Base-by-base conservation (phyloP, 1,140 invertebrate species). In the Lepidotrigona ventralis region DNA sequence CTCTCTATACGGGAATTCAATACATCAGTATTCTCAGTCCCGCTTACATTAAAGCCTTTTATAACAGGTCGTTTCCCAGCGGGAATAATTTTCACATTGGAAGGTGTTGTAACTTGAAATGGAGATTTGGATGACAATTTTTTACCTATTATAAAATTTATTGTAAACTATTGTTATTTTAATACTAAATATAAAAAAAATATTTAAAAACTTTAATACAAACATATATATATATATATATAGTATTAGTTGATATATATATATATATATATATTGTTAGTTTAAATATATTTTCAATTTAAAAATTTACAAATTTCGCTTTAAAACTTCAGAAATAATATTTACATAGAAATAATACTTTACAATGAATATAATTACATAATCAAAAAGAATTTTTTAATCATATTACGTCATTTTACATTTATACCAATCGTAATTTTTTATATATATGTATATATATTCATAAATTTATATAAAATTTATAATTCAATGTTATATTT, bases 31-130 rank as follows among this genome's bases (percentile, higher is more conserved):
- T 85, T 90, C 58, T 93, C 92, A 5, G 85, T 75, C 64, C 85
- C 90, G 29, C 88, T 90, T 19, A 93, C 54, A 78, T 92, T 86
- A 54, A 93, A 93, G 11, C 92, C 92, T 69, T 93, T 92, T 29
- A 92, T 83, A 19, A 92, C 74, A 23, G 88, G 79, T 29, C 85
- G 83, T 12, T 86, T 88, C 19, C 90, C 88, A 29, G 91, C 90
- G 68, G 93, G 91, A 5, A 93, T 87, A 12, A 94, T 90, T 89
- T 93, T 93, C 33, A 93, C 89, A 12, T 89, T 84, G 63, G 92
- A 87, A 23, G 91, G 76, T 75, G 90, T 90, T 76, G 88, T 80
- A 46, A 91, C 69, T 88, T 91, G 91, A 68, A 91, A 80, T 63
- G 86, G 63, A 79, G 91, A 46, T 74, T 91, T 92, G 29, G 90